Conservation (phyloP, 2,888 invertebrate species). For the Xanthorhoe designata region DNA sequence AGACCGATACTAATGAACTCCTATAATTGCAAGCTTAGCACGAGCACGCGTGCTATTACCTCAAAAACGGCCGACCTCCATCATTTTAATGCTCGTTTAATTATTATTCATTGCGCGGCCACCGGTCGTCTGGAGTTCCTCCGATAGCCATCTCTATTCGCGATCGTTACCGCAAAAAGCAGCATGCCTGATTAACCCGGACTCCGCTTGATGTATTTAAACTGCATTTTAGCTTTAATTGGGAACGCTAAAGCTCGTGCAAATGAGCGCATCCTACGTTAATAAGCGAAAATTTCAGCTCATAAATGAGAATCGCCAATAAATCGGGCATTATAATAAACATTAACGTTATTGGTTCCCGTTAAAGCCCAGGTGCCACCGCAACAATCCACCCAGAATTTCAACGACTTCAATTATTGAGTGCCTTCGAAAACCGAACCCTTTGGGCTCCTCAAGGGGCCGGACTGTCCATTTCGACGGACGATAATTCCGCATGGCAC, state of each 20-base stretch:
- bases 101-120: slow-evolving; percentile 68
- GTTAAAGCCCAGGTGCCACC: slow-evolving; percentile 74
- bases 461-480: slow-evolving; percentile 76
- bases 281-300: slow-evolving; percentile 73
- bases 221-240: slow-evolving; percentile 81
- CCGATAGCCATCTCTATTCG: slow-evolving; percentile 57
- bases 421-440: slow-evolving; percentile 79
- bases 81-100: slow-evolving; percentile 72
- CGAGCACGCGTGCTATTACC: slow-evolving; percentile 66
- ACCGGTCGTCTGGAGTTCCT: slow-evolving; percentile 52
- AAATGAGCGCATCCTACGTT: slow-evolving; percentile 72
- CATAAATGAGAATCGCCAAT: slow-evolving; percentile 81
- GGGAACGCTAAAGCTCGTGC: slow-evolving; percentile 73
- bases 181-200: slow-evolving; percentile 54
- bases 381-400: slow-evolving; percentile 80
- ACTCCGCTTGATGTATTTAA: slow-evolving; percentile 58
- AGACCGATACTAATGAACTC: slow-evolving; percentile 67
- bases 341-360: slow-evolving; percentile 81
- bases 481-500: slow-evolving; percentile 73
- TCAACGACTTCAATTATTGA: slow-evolving; percentile 85
- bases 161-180: slow-evolving; percentile 59
- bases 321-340: slow-evolving; percentile 83
- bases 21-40: slow-evolving; percentile 71
- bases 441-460: slow-evolving; percentile 80
- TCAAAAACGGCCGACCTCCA: slow-evolving; percentile 65